Percentiles rank a stretch among this genome's conserved stretches.
phyloP scores from a whole-genome alignment of 2,797 vertebrate genomes.

The Acrossocheilus fasciatus region DNA sequence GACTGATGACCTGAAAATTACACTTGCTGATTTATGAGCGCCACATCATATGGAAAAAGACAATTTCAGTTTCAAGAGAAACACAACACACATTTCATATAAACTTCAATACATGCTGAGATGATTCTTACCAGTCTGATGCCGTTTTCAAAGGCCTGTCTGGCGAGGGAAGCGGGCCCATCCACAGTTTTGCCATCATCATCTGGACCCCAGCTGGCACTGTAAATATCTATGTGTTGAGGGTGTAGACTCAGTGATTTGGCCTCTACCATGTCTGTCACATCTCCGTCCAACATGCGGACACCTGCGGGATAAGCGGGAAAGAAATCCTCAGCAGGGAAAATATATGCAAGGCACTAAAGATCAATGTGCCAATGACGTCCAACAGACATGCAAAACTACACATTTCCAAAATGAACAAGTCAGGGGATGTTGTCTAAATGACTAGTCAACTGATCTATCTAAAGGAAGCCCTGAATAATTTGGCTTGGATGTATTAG shows the following conservation, averaged over 20 bases:
- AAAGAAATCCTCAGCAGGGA: not conserved
- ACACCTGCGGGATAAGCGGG: conserved; percentile 80
- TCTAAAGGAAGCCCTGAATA: not conserved
- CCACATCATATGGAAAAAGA: not conserved
- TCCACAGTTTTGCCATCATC: conserved; percentile 98
- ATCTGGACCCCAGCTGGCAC: conserved; percentile 97
- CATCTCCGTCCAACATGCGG: conserved; percentile 97
- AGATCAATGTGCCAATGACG: not conserved
- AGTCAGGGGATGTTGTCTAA: not conserved
- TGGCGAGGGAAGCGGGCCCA: conserved; percentile 94
- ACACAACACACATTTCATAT: not conserved
- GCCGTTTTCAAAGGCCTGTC: conserved; percentile 96
- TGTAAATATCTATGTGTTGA: conserved; percentile 98
- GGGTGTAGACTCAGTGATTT: conserved; percentile 95
- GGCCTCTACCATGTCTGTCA: conserved; percentile 98
- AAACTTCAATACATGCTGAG: not conserved
- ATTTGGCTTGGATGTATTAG: not conserved
- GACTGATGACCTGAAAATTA: conserved; percentile 18
- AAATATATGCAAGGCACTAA: not conserved
- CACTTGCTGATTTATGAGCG: conserved; percentile 5
- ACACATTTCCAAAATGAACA: not conserved
- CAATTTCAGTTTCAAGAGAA: not conserved
- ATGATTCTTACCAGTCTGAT: conserved; percentile 85
- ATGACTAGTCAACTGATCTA: not conserved
- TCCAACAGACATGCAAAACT: not conserved